Percentiles rank a stretch among this genome's conserved stretches.
These are phyloP conservation scores for Arrhopalites spinosus DNA, from an alignment of 2,888 invertebrate species.

Conservation along the genomic window DNA sequence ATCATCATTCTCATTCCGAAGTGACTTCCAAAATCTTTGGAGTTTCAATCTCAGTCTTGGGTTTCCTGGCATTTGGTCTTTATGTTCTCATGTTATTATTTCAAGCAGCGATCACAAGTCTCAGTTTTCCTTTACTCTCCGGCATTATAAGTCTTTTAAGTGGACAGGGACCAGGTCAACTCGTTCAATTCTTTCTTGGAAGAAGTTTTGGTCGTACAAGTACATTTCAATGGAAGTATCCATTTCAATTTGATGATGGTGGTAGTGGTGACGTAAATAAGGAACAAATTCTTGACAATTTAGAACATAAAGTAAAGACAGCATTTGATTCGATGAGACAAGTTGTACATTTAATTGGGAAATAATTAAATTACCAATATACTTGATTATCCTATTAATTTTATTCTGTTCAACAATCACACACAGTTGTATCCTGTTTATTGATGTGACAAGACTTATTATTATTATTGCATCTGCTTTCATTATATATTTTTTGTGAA, in stretches of 20 bases:
- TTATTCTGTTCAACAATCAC: too few relatives aligned
- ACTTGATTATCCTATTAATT: too few relatives aligned
- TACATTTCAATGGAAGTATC: background rate
- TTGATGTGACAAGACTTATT: too few relatives aligned
- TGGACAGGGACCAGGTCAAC: slow-evolving; percentile 8
- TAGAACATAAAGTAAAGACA: background rate
- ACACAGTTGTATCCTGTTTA: too few relatives aligned
- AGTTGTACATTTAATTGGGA: background rate
- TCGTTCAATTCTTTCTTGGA: slow-evolving; percentile 22
- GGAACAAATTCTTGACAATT: background rate
- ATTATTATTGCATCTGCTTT: too few relatives aligned
- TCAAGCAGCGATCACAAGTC: slow-evolving; percentile 13
- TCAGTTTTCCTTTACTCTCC: slow-evolving; percentile 27
- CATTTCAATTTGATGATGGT: too few relatives aligned
- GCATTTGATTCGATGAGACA: background rate
- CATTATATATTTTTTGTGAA: too few relatives aligned
- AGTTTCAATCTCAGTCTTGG: slow-evolving; percentile 26
- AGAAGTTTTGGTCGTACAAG: background rate
- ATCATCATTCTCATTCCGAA: background rate
- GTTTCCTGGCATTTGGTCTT: slow-evolving; percentile 24
- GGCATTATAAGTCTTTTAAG: slow-evolving; percentile 14
- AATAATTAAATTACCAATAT: background rate
- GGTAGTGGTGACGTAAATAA: too few relatives aligned
- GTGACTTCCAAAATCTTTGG: slow-evolving; percentile 24
- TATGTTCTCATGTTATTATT: slow-evolving; percentile 28